phyloP scores from a whole-genome alignment of 1,140 invertebrate species.

The Aphidius ervi region DNA sequence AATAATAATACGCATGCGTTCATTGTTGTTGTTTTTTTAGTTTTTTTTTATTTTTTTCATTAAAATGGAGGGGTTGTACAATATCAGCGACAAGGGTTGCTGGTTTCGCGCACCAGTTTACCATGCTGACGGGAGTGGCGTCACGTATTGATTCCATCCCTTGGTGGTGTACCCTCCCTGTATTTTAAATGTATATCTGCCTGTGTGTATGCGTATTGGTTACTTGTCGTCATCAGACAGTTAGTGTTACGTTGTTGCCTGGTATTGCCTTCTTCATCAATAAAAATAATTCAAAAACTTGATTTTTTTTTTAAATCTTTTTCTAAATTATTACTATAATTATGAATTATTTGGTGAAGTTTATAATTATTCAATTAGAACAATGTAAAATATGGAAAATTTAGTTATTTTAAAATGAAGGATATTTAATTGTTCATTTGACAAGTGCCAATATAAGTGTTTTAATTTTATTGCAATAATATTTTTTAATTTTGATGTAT shows the following conservation, averaged over 20 bases:
- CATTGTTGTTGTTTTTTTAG: too few relatives aligned
- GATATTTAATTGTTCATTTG: neutral
- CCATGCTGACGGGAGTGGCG: slow-evolving; percentile 37
- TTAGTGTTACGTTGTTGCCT: slow-evolving; percentile 2
- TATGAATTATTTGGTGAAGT: too few relatives aligned
- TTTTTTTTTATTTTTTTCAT: too few relatives aligned
- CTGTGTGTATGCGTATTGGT: too few relatives aligned
- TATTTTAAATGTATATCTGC: neutral
- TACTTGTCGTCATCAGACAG: neutral
- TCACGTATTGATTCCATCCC: slow-evolving; percentile 46
- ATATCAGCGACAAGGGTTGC: slow-evolving; percentile 21
- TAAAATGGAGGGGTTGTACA: neutral
- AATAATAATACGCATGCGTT: slow-evolving; percentile 13
- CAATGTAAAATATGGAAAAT: neutral
- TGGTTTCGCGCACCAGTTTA: slow-evolving; percentile 37
- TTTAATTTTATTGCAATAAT: too few relatives aligned
- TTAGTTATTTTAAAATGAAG: neutral
- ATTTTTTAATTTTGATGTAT: neutral
- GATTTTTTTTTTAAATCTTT: too few relatives aligned
- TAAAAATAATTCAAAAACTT: neutral
- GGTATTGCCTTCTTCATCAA: too few relatives aligned
- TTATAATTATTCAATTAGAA: too few relatives aligned
- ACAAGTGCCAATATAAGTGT: neutral
- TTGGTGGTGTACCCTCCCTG: slow-evolving; percentile 31
- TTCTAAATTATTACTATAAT: too few relatives aligned